Evolutionary conservation across 2,888 invertebrate species (phyloP).

Genomic region (Campoplex capitator): DNA sequence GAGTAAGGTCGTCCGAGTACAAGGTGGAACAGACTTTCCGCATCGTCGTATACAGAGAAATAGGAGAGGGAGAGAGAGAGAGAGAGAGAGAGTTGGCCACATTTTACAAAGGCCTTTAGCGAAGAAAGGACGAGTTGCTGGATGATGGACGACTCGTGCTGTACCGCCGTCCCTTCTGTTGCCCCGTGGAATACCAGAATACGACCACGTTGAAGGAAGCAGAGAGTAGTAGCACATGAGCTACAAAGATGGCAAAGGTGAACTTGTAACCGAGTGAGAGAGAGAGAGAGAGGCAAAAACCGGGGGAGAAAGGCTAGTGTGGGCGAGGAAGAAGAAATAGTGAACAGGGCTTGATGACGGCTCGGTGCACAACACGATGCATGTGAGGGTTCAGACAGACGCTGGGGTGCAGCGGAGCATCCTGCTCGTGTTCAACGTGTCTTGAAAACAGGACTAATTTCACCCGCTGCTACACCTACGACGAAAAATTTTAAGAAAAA

Average conservation of each 20-base stretch:
- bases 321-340: not conserved
- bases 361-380: conserved; percentile 39
- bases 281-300: not conserved
- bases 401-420: conserved; percentile 46
- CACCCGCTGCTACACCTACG: conserved; percentile 76
- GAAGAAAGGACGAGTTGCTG: conserved; percentile 3
- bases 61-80: not conserved
- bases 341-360: conserved; percentile 68
- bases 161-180: not conserved
- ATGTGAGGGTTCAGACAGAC: conserved; percentile 54
- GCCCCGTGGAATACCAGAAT: not conserved
- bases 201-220: not conserved
- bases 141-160: conserved; percentile 1
- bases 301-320: not conserved
- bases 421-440: conserved; percentile 45
- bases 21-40: conserved; percentile 40
- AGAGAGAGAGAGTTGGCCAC: conserved; percentile 19
- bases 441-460: conserved; percentile 78
- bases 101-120: conserved; percentile 36
- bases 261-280: not conserved
- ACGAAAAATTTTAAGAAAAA: conserved; percentile 73
- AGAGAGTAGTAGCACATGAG: not conserved
- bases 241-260: not conserved
- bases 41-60: conserved; percentile 18
- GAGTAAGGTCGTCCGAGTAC: conserved; percentile 51